phyloP scores from a whole-genome alignment of 2,113 vertebrate species.

The Chaetodon auriga region DNA sequence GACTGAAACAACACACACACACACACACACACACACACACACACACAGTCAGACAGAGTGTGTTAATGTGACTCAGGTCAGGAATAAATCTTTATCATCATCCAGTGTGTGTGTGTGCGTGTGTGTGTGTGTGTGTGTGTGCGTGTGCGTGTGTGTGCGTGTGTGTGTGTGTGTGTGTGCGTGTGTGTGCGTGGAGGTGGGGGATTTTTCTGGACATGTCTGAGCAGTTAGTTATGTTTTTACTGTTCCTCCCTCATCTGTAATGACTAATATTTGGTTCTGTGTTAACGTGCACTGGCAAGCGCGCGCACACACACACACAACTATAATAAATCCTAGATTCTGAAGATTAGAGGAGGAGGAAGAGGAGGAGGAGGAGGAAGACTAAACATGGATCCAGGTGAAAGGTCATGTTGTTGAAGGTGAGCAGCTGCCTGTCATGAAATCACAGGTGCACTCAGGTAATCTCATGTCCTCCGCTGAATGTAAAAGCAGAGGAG shows the following conservation, averaged over 20 bases:
- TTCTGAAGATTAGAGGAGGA: not conserved
- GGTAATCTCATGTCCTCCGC: no score
- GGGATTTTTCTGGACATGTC: constrained; percentile 19
- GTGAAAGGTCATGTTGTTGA: no score
- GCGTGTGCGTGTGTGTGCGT: not conserved
- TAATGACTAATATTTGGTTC: not conserved
- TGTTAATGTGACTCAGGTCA: constrained; percentile 9
- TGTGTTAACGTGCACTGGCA: not conserved
- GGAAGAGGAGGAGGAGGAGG: no score
- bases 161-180: not conserved
- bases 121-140: constrained; percentile 1
- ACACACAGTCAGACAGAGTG: not conserved
- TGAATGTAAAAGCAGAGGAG: no score
- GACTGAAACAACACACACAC: constrained; percentile 9
- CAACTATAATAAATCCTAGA: no score
- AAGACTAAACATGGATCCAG: no score
- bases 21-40: constrained; percentile 21
- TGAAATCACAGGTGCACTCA: no score
- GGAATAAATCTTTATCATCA: constrained; percentile 12
- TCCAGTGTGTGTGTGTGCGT: not conserved
- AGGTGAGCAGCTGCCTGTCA: no score
- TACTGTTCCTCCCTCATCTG: constrained; percentile 3
- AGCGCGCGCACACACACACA: not conserved
- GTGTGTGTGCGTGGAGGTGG: not conserved
- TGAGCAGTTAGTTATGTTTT: constrained; percentile 38